Conservation (phyloP, 2,888 invertebrate genomes). For the Drosophila colorata region DNA sequence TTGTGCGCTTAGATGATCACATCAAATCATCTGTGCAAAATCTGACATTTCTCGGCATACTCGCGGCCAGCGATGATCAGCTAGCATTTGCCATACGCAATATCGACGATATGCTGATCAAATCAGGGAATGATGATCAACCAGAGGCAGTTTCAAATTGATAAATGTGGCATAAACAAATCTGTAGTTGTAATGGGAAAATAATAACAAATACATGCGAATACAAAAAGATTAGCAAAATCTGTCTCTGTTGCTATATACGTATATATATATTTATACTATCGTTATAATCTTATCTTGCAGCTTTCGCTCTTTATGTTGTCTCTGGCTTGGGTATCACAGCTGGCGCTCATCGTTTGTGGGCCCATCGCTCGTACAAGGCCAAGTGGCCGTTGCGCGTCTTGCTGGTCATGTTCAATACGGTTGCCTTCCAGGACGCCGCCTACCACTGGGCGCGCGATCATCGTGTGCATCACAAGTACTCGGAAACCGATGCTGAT, state of each 20-base stretch:
- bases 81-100: slow-evolving; percentile 11
- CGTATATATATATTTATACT: neutral
- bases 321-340: slow-evolving; percentile 96
- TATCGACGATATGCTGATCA: neutral
- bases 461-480: slow-evolving; percentile 96
- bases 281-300: slow-evolving; percentile 64
- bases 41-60: slow-evolving; percentile 17
- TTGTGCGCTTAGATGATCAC: slow-evolving; percentile 40
- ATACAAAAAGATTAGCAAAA: neutral
- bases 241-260: too few species aligned
- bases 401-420: slow-evolving; percentile 93
- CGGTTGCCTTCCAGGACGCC: slow-evolving; percentile 95
- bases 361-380: slow-evolving; percentile 98
- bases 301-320: slow-evolving; percentile 91
- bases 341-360: slow-evolving; percentile 97
- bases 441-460: slow-evolving; percentile 92
- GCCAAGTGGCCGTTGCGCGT: slow-evolving; percentile 95
- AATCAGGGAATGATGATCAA: neutral
- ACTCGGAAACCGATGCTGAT: slow-evolving; percentile 96
- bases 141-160: neutral
- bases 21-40: slow-evolving; percentile 60
- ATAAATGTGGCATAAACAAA: neutral
- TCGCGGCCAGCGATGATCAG: neutral
- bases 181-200: neutral
- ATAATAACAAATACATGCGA: neutral